A percentile compares a stretch with the other conserved stretches of the same genome.
These are phyloP conservation scores for Leptinotarsa defecta DNA, from an alignment of 1,140 invertebrate genomes.

Conservation along the genomic window DNA sequence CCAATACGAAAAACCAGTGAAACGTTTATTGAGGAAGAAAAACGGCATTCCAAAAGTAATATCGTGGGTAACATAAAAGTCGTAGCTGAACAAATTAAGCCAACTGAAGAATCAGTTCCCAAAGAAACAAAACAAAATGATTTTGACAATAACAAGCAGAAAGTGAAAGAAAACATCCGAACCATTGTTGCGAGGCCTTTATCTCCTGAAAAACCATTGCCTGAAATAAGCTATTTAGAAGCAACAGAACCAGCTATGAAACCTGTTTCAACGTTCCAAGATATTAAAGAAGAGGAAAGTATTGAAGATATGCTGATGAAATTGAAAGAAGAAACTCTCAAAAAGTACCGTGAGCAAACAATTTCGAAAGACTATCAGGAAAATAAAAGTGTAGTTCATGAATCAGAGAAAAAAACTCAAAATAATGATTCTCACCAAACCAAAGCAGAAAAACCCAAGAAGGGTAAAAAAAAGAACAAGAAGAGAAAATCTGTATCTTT, in stretches of 20 bases:
- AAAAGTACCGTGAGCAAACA: conserved; percentile 22
- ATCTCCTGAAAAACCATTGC: conserved; percentile 22
- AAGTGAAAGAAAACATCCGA: not conserved
- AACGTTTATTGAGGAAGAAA: not conserved
- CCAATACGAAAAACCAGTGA: not conserved
- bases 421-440: not conserved
- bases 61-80: not conserved
- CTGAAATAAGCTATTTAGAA: conserved; percentile 22
- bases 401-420: conserved; percentile 13
- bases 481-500: conserved; percentile 49
- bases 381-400: not conserved
- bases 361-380: not conserved
- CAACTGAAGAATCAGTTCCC: not conserved
- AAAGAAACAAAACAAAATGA: not conserved
- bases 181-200: conserved; percentile 1
- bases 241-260: conserved; percentile 22
- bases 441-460: conserved; percentile 26
- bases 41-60: not conserved
- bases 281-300: conserved; percentile 14
- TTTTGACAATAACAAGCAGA: not conserved
- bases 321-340: conserved; percentile 12
- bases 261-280: conserved; percentile 18
- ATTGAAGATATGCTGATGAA: conserved; percentile 15
- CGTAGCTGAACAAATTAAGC: not conserved
- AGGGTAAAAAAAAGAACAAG: conserved; percentile 39